These are phyloP conservation scores for Danio rerio DNA, from an alignment of 2,113 vertebrate species.

Conservation along the genomic window GRCz12tu NC_133187.1:2375001-2375500, in stretches of 20 bases:
- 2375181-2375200: slow-evolving; percentile 17
- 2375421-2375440: not conserved
- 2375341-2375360: slow-evolving; percentile 69
- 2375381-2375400: not conserved
- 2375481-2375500: too few relatives aligned
- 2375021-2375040: too few relatives aligned
- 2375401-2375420: slow-evolving; percentile 38
- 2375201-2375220: slow-evolving; percentile 26
- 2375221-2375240: slow-evolving; percentile 31
- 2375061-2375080: not conserved
- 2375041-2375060: too few relatives aligned
- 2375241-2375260: slow-evolving; percentile 68
- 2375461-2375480: too few relatives aligned
- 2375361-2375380: slow-evolving; percentile 46
- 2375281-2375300: slow-evolving; percentile 54
- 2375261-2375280: slow-evolving; percentile 21
- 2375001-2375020: too few relatives aligned
- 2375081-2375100: slow-evolving; percentile 7
- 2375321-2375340: slow-evolving; percentile 55
- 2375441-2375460: too few relatives aligned
- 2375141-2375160: not conserved
- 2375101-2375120: not conserved
- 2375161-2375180: slow-evolving; percentile 14
- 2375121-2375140: not conserved
- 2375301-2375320: slow-evolving; percentile 59